Conservation (phyloP, 2,888 invertebrate genomes). For the Eupithecia dodoneata region DNA sequence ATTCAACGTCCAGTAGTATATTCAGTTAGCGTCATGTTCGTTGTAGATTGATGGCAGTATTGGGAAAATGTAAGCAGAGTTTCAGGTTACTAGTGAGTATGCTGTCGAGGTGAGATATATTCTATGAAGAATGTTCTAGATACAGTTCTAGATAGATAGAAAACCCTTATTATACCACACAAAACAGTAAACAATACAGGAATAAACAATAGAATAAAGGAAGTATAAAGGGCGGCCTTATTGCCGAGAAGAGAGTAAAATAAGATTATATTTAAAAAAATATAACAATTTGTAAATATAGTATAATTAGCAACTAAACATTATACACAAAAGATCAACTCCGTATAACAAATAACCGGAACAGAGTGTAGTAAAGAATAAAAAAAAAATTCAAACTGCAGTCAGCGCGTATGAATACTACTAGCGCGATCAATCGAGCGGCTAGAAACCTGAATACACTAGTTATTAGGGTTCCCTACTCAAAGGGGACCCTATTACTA, state of each 20-base stretch:
- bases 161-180: no score
- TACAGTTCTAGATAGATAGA: not conserved
- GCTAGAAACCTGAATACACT: slow-evolving; percentile 27
- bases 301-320: not conserved
- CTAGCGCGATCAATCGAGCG: slow-evolving; percentile 19
- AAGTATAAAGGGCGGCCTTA: no score
- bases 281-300: no score
- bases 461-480: not conserved
- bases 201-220: no score
- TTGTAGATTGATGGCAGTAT: not conserved
- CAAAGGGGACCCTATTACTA: no score
- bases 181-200: no score
- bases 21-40: not conserved
- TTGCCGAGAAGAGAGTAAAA: no score
- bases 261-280: no score
- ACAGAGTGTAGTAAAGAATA: not conserved
- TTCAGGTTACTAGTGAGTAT: not conserved
- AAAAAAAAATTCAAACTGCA: not conserved
- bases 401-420: not conserved
- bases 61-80: not conserved
- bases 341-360: not conserved
- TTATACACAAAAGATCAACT: not conserved
- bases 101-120: not conserved
- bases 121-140: not conserved
- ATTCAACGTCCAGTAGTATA: not conserved